phyloP scores from a whole-genome alignment of 2,797 vertebrate species.

The Choloepus didactylus region DNA sequence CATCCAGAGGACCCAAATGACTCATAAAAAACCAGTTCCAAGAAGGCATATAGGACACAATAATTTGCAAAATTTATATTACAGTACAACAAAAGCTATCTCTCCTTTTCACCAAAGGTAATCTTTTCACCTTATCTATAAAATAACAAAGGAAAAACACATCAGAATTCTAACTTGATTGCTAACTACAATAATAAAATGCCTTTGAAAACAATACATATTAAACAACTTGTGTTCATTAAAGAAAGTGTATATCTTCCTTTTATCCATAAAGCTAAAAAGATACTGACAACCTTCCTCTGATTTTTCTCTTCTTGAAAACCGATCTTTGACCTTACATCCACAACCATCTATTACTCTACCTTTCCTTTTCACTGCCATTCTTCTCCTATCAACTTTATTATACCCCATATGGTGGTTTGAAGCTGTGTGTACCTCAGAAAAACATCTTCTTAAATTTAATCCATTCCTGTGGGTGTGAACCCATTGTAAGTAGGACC shows the following conservation, averaged over 20 bases:
- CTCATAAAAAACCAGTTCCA: background rate
- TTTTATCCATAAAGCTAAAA: slow-evolving; percentile 49
- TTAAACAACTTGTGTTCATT: background rate
- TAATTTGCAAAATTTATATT: slow-evolving; percentile 21
- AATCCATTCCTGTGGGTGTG: too few species aligned
- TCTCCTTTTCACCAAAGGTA: slow-evolving; percentile 46
- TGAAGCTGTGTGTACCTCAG: too few species aligned
- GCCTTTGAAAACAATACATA: slow-evolving; percentile 36
- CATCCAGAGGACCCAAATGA: background rate
- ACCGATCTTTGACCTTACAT: background rate
- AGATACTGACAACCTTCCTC: background rate
- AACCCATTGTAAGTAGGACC: too few species aligned
- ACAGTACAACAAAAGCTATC: slow-evolving; percentile 29
- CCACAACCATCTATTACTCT: background rate
- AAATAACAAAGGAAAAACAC: slow-evolving; percentile 64
- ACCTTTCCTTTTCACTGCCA: background rate
- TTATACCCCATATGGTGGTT: background rate
- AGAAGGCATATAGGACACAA: background rate
- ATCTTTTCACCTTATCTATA: slow-evolving; percentile 53
- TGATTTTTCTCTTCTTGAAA: slow-evolving; percentile 19
- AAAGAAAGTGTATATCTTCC: background rate
- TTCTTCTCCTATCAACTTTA: slow-evolving; percentile 1
- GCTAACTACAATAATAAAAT: background rate
- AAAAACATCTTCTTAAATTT: too few species aligned
- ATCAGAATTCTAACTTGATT: slow-evolving; percentile 45